Evolutionary conservation across 2,797 vertebrate genomes (phyloP), one percentile per base, ranked within the genome.

Genomic region (Myotis findleyi): DNA sequence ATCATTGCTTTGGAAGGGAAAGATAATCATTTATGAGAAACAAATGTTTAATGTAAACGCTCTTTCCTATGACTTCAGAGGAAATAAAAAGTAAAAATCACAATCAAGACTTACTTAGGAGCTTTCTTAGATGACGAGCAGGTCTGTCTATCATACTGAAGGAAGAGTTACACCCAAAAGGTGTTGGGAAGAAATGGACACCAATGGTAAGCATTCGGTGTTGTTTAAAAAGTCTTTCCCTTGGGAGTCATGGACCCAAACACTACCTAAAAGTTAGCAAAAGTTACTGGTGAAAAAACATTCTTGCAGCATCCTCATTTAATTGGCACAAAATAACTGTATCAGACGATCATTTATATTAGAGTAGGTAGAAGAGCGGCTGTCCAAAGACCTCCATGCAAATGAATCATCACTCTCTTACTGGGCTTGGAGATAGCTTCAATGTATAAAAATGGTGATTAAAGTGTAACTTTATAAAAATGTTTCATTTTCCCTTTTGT

Each of bases 391-490:
- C 62, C 57, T 93, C 88, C 81, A 41, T 53, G 59, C 23, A 92
- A 97, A 95, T 86, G 85, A 94, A 64, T 90, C 88, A 96, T 91
- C 79, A 87, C 80, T 96, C 87, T 84, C 76, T 93, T 92, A 85
- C 69, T 93, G 93, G 96, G 95, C 89, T 97, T 97, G 95, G 68
- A 97, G 97, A 98, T 86, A 89, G 95, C 93, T 96, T 97, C 71
- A 88, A 93, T 96, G 95, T 98, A 98, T 97, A 98, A 98, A 98
- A 98, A 97, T 94, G 97, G 97, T 98, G 98, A 98, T 98, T 7
- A 92, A 98, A 98, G 98, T 98, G 98, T 97, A 98, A 96, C 97
- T 98, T 98, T 98, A 98, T 97, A 98, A 98, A 98, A 98, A 98
- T 96, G 76, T 87, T 92, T 96, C 96, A 93, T 94, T 93, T 95